These are phyloP conservation scores for Drosophila mimica DNA, from an alignment of 2,888 invertebrate species.

Conservation along the genomic window DNA sequence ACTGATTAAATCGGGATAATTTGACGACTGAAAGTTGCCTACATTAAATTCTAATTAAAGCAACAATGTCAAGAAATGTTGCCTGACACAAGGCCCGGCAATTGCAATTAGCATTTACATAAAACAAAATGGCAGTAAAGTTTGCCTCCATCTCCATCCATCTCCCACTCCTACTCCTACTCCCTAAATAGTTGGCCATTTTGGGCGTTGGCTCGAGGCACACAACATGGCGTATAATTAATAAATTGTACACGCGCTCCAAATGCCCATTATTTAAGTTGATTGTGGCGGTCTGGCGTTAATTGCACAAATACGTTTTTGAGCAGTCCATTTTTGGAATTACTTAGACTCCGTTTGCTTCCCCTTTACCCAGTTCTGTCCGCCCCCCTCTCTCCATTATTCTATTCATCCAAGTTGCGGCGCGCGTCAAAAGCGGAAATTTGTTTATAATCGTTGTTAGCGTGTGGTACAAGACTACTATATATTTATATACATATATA, in stretches of 20 bases:
- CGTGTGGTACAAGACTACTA: slow-evolving; percentile 55
- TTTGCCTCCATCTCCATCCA: background rate
- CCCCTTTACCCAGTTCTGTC: slow-evolving; percentile 6
- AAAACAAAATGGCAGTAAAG: slow-evolving; percentile 61
- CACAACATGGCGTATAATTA: slow-evolving; percentile 79
- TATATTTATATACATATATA: slow-evolving; percentile 13
- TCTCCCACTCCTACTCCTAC: background rate
- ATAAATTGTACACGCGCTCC: slow-evolving; percentile 72
- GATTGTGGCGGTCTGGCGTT: slow-evolving; percentile 56
- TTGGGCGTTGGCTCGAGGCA: slow-evolving; percentile 49
- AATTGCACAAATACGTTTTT: slow-evolving; percentile 79
- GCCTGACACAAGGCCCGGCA: slow-evolving; percentile 1
- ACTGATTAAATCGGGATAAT: slow-evolving; percentile 53
- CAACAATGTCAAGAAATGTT: slow-evolving; percentile 26
- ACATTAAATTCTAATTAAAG: slow-evolving; percentile 73
- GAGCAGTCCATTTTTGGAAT: slow-evolving; percentile 69
- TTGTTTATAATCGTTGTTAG: slow-evolving; percentile 78
- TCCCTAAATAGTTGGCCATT: slow-evolving; percentile 11
- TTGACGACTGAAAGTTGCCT: slow-evolving; percentile 43
- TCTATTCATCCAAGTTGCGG: slow-evolving; percentile 22
- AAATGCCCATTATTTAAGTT: slow-evolving; percentile 55
- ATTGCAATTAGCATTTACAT: slow-evolving; percentile 60
- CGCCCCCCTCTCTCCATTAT: background rate
- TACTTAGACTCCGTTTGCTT: slow-evolving; percentile 52
- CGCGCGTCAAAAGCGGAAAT: slow-evolving; percentile 81